Base-by-base conservation (phyloP, 2,888 invertebrate species). In the Timema cristinae region DNA sequence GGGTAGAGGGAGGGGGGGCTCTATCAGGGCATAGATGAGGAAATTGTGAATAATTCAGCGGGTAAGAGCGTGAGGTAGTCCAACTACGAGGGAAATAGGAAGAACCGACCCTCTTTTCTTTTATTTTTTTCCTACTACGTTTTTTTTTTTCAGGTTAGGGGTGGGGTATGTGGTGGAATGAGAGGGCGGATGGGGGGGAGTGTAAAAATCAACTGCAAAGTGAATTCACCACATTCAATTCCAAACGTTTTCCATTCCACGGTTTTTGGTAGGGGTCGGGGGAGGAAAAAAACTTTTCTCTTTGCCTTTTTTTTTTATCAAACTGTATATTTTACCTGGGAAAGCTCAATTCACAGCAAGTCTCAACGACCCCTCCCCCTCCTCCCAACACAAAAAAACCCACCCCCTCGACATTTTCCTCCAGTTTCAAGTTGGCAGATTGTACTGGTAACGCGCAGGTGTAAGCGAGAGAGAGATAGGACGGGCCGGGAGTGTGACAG, bases 291-390 rank as follows among this genome's bases (percentile, higher is more conserved):
- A 63, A 48, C 32, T 10, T 10, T 32, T 63, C 48, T 63, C 48
- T 63, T 6, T 54, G 11, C 11, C n/a, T 54, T 54, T 54, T 59
- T 63, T 63, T 63, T 63, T 63, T 47, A 63, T 13, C 68, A 59
- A 71, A 71, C 71, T 71, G 71, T 67, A 71, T 71, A 71, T 71
- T 71, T 71, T 71, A 71, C 71, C 68, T 71, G 71, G 63, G 50
- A 67, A 50, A 67, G 52, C 71, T 71, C 71, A 71, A 71, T 71
- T 67, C 71, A 67, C 71, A 13, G 71, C 56, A 71, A 71, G 67
- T 11, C 67, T 67, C 54, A 50, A 56, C 61, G 61, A 48, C 59
- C 49, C 50, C 50, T 10, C 59, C 48, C 51, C 50, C 59, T 56
- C 69, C 50, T 15, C 32, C 32, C 69, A 68, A 48, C 71, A 13